Percentiles rank a stretch among this genome's conserved stretches.
These are phyloP conservation scores for Lasiurus cinereus DNA, from an alignment of 2,113 vertebrate species.

Conservation along the genomic window DNA sequence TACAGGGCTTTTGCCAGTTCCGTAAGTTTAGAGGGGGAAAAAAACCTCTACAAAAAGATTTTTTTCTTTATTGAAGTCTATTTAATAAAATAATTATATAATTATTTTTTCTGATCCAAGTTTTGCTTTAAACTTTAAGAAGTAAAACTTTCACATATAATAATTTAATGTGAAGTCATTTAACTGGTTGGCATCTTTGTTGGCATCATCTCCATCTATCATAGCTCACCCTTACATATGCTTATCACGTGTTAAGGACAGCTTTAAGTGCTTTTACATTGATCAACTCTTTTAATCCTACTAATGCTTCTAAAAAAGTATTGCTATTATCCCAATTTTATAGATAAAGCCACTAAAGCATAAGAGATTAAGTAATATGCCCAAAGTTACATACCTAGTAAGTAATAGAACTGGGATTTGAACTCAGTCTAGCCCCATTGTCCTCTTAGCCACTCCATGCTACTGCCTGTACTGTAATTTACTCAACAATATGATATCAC, in stretches of 20 bases:
- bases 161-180: background rate
- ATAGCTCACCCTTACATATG: background rate
- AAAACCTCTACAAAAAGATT: constrained; percentile 19
- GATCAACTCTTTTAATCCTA: background rate
- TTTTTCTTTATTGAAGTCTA: constrained; percentile 10
- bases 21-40: background rate
- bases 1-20: background rate
- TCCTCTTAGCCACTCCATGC: background rate
- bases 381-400: background rate
- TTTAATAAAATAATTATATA: background rate
- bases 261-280: background rate
- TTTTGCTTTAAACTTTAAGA: constrained; percentile 20
- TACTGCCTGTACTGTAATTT: background rate
- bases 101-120: constrained; percentile 25
- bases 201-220: background rate
- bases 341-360: background rate
- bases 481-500: background rate
- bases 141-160: background rate
- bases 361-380: background rate
- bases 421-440: background rate
- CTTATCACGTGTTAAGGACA: background rate
- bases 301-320: background rate
- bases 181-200: background rate
- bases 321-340: background rate
- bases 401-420: background rate